Evolutionary conservation across 2,888 invertebrate species (phyloP).

Genomic region (Callyntrura guangdongensis): DNA sequence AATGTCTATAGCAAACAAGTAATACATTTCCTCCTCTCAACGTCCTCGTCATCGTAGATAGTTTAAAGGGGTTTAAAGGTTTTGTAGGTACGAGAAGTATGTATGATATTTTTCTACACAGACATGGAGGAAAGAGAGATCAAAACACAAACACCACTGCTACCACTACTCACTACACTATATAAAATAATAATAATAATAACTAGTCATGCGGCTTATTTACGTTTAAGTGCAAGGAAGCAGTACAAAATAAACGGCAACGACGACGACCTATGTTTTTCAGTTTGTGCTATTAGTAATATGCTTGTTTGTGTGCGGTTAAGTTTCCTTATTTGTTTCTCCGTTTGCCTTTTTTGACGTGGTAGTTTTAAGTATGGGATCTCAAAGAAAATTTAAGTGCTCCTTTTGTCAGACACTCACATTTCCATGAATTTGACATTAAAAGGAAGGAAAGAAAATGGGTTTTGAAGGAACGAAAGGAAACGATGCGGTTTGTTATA

Average conservation of each 20-base stretch:
- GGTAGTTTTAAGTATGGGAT: conserved; percentile 12
- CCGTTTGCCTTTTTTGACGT: conserved; percentile 5
- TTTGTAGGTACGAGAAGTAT: neutral
- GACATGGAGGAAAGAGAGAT: neutral
- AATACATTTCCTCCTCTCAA: neutral
- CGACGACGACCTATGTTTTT: neutral
- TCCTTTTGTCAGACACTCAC: conserved; percentile 17
- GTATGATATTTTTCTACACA: neutral
- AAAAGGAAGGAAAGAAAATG: conserved; percentile 23
- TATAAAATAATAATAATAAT: neutral
- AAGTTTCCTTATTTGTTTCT: neutral
- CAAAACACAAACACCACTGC: neutral
- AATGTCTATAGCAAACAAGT: neutral
- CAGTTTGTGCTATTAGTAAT: neutral
- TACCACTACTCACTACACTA: neutral
- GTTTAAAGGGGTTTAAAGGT: neutral
- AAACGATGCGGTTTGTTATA: neutral
- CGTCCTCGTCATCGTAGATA: neutral
- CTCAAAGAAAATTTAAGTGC: conserved; percentile 61
- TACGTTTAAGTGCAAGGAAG: neutral
- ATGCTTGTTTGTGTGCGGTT: neutral
- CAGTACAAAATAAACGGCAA: neutral
- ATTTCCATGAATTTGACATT: conserved; percentile 62
- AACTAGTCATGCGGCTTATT: conserved; percentile 11
- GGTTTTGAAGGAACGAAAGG: neutral